phyloP scores from a whole-genome alignment of 2,888 invertebrate species.

The Diabrotica balteata region DNA sequence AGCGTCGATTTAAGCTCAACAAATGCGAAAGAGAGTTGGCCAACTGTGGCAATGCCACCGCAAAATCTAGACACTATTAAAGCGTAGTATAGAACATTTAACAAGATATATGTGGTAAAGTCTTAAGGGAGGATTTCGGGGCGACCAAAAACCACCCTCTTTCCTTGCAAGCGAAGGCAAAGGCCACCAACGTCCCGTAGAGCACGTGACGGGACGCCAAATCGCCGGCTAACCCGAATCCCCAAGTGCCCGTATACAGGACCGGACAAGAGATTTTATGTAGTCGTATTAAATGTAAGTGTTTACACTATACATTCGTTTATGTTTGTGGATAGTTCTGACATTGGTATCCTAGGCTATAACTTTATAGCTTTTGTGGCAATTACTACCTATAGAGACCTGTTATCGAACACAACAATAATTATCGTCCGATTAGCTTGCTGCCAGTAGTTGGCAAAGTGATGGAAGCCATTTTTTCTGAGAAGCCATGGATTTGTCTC shows the following conservation, averaged over 20 bases:
- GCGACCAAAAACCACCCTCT: conserved; percentile 20
- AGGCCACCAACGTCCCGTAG: conserved; percentile 13
- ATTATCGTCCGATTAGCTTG: too few relatives aligned
- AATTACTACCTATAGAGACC: too few relatives aligned
- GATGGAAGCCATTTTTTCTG: too few relatives aligned
- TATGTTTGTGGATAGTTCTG: too few relatives aligned
- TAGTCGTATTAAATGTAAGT: not conserved
- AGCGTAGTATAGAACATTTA: conserved; percentile 43
- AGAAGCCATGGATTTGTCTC: too few relatives aligned
- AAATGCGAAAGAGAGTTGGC: conserved; percentile 18
- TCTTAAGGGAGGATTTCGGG: conserved; percentile 37
- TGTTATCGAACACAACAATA: too few relatives aligned
- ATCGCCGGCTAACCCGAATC: conserved; percentile 38
- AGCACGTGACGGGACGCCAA: conserved; percentile 49
- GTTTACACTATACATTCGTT: too few relatives aligned
- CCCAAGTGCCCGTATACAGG: conserved; percentile 5
- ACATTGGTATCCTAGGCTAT: too few relatives aligned
- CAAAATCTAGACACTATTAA: conserved; percentile 31
- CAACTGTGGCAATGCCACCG: conserved; percentile 17
- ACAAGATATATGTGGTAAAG: conserved; percentile 47
- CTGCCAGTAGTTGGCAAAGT: too few relatives aligned
- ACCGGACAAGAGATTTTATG: not conserved
- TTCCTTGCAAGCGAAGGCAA: conserved; percentile 17
- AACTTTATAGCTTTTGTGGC: too few relatives aligned
- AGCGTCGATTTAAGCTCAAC: conserved; percentile 11